phyloP scores from a whole-genome alignment of 2,797 vertebrate genomes.

The Ceryle rudis region DNA sequence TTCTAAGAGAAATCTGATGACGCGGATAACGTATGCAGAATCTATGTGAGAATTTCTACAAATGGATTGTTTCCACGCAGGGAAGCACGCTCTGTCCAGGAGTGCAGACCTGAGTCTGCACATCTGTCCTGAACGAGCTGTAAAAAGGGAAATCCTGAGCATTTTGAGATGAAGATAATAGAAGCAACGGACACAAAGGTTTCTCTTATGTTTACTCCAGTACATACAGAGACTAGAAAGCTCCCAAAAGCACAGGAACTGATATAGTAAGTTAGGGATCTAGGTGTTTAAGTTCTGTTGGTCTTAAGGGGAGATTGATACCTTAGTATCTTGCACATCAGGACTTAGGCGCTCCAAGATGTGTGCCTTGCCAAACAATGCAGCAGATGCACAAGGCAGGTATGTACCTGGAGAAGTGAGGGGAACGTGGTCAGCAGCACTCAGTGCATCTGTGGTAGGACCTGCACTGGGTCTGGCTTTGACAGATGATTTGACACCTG shows the following conservation, averaged over 20 bases:
- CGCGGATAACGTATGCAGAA: not conserved
- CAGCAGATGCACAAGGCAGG: not conserved
- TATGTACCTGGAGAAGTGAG: not conserved
- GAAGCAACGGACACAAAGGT: not conserved
- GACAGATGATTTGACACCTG: not conserved
- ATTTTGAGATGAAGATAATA: not conserved
- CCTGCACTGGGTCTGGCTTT: not conserved
- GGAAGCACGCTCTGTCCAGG: not conserved
- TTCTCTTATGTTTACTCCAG: not conserved
- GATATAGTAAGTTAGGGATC: not conserved
- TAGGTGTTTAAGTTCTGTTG: not conserved
- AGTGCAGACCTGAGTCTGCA: not conserved
- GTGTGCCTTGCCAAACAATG: not conserved
- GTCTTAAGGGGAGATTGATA: not conserved
- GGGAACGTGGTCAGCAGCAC: rapidly evolving
- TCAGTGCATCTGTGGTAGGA: not conserved
- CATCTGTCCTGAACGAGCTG: not conserved
- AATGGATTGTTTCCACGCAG: not conserved
- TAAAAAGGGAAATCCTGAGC: not conserved
- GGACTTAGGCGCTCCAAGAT: not conserved
- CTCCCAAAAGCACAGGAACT: not conserved
- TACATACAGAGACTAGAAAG: not conserved
- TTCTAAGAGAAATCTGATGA: not conserved
- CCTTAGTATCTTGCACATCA: not conserved
- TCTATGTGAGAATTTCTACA: not conserved